These are phyloP conservation scores for Cephonodes hylas DNA, from an alignment of 2,888 invertebrate species.

Conservation along the genomic window DNA sequence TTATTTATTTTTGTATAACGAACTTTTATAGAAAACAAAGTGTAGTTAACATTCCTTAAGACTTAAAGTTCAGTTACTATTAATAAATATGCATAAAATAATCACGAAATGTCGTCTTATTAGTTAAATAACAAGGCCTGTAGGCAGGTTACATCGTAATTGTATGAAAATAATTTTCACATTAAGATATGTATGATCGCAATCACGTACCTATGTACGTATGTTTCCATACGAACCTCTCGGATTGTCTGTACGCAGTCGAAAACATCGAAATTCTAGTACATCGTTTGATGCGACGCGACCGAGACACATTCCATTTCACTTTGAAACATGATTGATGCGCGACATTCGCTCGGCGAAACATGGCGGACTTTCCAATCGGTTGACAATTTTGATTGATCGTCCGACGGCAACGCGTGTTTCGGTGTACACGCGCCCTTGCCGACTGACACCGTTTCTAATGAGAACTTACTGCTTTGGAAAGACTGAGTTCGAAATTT, in stretches of 20 bases:
- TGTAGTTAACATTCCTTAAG: no score
- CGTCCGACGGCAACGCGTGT: constrained; percentile 27
- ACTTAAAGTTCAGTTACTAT: no score
- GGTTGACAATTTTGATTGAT: constrained; percentile 80
- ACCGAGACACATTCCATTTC: constrained; percentile 13
- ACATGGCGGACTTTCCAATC: constrained; percentile 70
- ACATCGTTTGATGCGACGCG: constrained; percentile 12
- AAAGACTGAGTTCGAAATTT: background rate
- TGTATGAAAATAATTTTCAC: no score
- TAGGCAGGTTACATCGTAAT: no score
- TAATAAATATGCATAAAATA: no score
- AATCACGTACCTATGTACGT: background rate
- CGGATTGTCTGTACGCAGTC: background rate
- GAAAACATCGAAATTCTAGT: constrained; percentile 9
- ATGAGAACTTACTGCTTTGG: background rate
- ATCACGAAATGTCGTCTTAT: no score
- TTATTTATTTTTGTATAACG: no score
- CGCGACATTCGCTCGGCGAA: constrained; percentile 54
- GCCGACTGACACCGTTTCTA: constrained; percentile 25
- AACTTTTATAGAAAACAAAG: no score
- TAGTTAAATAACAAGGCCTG: no score
- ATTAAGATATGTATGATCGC: no score
- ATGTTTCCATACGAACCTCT: background rate
- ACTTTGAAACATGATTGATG: constrained; percentile 66
- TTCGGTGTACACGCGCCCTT: constrained; percentile 48